phyloP scores from a whole-genome alignment of 2,888 invertebrate genomes.

The Yponomeuta plumbellus region DNA sequence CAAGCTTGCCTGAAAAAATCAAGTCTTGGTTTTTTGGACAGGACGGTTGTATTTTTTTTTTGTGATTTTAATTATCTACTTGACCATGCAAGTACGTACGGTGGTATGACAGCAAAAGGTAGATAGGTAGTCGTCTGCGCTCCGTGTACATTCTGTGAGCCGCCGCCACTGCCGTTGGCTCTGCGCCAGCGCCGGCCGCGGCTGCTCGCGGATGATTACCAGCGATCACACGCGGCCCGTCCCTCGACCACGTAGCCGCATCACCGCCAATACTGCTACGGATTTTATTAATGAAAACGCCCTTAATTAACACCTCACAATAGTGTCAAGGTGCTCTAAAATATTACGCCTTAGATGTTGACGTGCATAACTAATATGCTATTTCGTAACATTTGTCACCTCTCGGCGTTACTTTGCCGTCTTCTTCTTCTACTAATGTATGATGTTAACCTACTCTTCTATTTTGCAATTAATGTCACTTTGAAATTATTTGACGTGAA shows the following conservation, averaged over 20 bases:
- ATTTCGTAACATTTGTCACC: background rate
- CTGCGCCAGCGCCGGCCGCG: constrained; percentile 30
- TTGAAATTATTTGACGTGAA: background rate
- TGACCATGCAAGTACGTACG: background rate
- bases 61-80: no score
- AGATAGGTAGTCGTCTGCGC: background rate
- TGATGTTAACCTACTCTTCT: background rate
- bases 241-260: background rate
- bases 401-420: background rate
- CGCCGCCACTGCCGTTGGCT: constrained; percentile 45
- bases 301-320: constrained; percentile 2
- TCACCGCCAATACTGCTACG: background rate
- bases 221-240: constrained; percentile 11
- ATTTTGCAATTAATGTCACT: background rate
- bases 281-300: background rate
- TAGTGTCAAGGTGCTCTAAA: background rate
- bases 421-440: no score
- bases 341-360: background rate
- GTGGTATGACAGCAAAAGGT: background rate
- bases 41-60: no score
- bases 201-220: background rate
- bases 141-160: constrained; percentile 1
- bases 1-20: no score
- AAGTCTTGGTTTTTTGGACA: no score
- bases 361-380: background rate